phyloP scores from a whole-genome alignment of 2,797 vertebrate genomes.

The Phrynocephalus guinanensis region DNA sequence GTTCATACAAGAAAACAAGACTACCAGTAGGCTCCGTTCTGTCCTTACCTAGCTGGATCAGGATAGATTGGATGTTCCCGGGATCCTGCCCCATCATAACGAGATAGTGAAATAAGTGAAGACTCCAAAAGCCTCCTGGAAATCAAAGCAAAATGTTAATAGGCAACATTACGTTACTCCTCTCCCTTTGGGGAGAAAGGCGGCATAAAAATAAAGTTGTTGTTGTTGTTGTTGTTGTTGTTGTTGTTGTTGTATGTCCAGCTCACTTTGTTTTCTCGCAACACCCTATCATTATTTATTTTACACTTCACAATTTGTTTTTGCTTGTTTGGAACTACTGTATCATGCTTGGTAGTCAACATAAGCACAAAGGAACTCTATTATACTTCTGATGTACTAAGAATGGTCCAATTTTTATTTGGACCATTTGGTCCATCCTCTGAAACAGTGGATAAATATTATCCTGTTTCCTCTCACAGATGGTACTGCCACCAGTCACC shows the following conservation, averaged over 20 bases:
- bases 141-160: constrained; percentile 72
- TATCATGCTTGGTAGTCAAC: not conserved
- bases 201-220: no score
- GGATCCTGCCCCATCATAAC: constrained; percentile 96
- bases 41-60: constrained; percentile 94
- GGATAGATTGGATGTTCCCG: constrained; percentile 99
- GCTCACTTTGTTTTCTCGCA: constrained; percentile 45
- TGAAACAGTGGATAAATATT: no score
- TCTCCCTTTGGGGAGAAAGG: not conserved
- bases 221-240: no score
- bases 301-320: not conserved
- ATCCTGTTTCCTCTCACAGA: no score
- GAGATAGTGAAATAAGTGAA: constrained; percentile 94
- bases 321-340: constrained; percentile 1
- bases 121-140: constrained; percentile 95
- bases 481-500: no score
- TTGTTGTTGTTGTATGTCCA: not conserved
- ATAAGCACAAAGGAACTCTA: constrained; percentile 37
- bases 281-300: constrained; percentile 9
- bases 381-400: constrained; percentile 24
- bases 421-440: no score
- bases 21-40: constrained; percentile 51
- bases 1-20: not conserved
- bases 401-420: not conserved
- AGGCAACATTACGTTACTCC: constrained; percentile 57